Percentiles rank a stretch among this genome's conserved stretches.
phyloP scores from a whole-genome alignment of 2,888 invertebrate species.

The Campoletis raptor region DNA sequence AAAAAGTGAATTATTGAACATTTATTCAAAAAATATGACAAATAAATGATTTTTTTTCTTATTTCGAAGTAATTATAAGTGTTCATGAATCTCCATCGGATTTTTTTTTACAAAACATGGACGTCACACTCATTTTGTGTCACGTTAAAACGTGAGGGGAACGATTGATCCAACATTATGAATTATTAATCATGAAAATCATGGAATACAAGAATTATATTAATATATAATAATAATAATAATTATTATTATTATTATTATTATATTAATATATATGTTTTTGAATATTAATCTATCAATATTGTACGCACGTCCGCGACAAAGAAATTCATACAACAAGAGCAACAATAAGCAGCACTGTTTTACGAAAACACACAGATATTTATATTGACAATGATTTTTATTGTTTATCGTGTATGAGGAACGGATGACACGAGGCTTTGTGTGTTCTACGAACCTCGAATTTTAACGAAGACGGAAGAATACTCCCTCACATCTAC shows the following conservation, averaged over 20 bases:
- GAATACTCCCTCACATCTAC: conserved; percentile 72
- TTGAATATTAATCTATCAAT: background rate
- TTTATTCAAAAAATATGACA: background rate
- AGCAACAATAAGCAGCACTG: conserved; percentile 30
- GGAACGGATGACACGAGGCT: conserved; percentile 63
- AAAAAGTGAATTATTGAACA: background rate
- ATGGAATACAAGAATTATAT: conserved; percentile 1
- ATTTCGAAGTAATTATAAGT: background rate
- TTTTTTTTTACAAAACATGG: conserved; percentile 7
- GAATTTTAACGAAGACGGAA: conserved; percentile 70
- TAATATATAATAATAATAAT: background rate
- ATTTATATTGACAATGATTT: conserved; percentile 15
- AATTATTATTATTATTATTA: background rate
- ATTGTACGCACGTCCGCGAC: conserved; percentile 1
- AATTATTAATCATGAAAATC: conserved; percentile 13
- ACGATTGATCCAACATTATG: conserved; percentile 6
- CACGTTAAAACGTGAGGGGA: conserved; percentile 6
- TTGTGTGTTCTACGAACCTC: conserved; percentile 70
- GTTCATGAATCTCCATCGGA: background rate
- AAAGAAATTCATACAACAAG: conserved; percentile 14
- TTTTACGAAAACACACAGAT: conserved; percentile 40
- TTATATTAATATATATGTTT: background rate
- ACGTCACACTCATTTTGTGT: conserved; percentile 27
- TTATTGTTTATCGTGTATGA: conserved; percentile 33
- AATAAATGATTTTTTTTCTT: background rate